These are phyloP conservation scores for Cavia aperea DNA, from an alignment of 2,113 vertebrate genomes.

Conservation along the genomic window DNA sequence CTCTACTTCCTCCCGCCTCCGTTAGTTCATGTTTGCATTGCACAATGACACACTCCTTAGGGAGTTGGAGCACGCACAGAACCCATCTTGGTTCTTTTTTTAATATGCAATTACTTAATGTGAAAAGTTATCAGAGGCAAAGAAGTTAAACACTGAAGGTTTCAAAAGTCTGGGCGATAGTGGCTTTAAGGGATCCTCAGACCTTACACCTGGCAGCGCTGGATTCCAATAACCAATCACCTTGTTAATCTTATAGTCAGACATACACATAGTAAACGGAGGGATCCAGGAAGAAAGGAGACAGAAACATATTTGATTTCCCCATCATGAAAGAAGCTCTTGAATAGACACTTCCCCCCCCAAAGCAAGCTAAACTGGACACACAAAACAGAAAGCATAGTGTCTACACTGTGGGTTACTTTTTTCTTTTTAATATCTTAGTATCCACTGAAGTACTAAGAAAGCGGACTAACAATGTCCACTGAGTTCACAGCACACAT, in stretches of 20 bases:
- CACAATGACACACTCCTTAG: background rate
- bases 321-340: background rate
- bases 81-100: background rate
- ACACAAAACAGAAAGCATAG: background rate
- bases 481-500: background rate
- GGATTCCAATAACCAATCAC: background rate
- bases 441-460: background rate
- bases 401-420: background rate
- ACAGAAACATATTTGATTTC: background rate
- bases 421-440: background rate
- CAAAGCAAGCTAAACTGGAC: background rate
- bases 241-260: background rate
- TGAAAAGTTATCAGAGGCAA: background rate
- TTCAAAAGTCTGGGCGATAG: background rate
- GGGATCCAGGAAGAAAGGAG: background rate
- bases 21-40: background rate
- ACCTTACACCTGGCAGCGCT: background rate
- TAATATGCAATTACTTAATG: background rate
- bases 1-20: background rate
- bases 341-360: background rate
- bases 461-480: background rate
- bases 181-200: background rate
- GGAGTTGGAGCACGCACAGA: too few relatives aligned
- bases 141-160: background rate
- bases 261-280: background rate